Conservation (phyloP, 2,888 invertebrate genomes). For the Neria commutata region DNA sequence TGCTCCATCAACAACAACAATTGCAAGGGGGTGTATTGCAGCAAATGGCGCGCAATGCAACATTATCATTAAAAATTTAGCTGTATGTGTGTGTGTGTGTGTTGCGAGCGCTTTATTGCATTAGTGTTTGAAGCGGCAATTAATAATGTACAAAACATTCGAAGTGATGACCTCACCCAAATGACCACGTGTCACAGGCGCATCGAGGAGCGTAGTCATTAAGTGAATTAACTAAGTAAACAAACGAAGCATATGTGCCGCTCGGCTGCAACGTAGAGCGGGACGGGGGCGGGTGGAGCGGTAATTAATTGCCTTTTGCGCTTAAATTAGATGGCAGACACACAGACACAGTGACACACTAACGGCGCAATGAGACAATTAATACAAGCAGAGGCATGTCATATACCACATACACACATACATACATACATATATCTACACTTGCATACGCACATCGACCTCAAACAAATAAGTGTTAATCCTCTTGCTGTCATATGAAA, state of each 20-base stretch:
- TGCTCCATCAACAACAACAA: no score
- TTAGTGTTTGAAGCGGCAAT: no score
- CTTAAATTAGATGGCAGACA: not conserved
- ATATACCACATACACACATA: no score
- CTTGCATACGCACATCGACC: not conserved
- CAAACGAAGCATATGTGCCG: constrained; percentile 46
- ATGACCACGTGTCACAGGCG: constrained; percentile 12
- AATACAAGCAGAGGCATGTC: no score
- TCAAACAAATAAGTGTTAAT: no score
- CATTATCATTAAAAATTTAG: no score
- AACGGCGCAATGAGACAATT: no score
- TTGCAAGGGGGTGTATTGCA: no score
- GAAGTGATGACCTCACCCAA: constrained; percentile 53
- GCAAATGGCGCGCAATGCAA: no score
- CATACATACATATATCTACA: not conserved
- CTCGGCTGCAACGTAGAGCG: constrained; percentile 25
- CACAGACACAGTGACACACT: no score
- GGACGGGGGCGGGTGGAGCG: constrained; percentile 30
- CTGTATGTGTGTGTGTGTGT: not conserved
- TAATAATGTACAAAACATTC: constrained; percentile 39
- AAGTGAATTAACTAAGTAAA: constrained; percentile 58
- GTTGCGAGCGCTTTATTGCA: no score
- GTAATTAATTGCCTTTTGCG: constrained; percentile 50
- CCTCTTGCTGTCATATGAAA: no score
- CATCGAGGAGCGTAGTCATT: constrained; percentile 44